Conservation (phyloP, 1,140 invertebrate species). For the Papilio xuthus region DNA sequence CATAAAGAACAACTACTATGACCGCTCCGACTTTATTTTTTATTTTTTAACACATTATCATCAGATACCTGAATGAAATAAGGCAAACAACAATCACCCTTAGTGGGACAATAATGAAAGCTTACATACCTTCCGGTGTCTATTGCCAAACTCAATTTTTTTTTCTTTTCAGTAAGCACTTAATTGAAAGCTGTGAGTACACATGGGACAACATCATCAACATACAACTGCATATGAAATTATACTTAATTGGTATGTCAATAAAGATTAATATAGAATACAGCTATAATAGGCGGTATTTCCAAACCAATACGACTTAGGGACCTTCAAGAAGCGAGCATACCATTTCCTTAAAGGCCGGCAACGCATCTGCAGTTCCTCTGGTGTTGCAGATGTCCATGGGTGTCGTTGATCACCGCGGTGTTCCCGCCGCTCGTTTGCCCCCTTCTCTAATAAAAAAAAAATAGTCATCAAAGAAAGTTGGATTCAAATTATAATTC, state of each 20-base stretch:
- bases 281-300: not conserved
- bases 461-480: not conserved
- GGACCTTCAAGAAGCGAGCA: too few relatives aligned
- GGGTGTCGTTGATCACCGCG: too few relatives aligned
- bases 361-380: too few relatives aligned
- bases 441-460: too few relatives aligned
- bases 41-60: not conserved
- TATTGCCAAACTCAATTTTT: not conserved
- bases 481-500: not conserved
- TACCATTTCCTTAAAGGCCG: too few relatives aligned
- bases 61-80: not conserved
- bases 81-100: not conserved
- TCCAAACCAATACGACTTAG: too few relatives aligned
- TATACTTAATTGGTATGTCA: not conserved
- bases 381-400: too few relatives aligned
- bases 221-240: not conserved
- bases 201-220: not conserved
- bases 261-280: not conserved
- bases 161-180: not conserved
- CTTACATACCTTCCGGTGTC: too few relatives aligned
- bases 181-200: not conserved
- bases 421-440: too few relatives aligned
- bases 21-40: not conserved
- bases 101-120: not conserved
- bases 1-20: not conserved